Percentiles rank a stretch among this genome's conserved stretches.
Evolutionary conservation across 2,888 invertebrate genomes (phyloP).

Genomic region (Tenthredo livida): DNA sequence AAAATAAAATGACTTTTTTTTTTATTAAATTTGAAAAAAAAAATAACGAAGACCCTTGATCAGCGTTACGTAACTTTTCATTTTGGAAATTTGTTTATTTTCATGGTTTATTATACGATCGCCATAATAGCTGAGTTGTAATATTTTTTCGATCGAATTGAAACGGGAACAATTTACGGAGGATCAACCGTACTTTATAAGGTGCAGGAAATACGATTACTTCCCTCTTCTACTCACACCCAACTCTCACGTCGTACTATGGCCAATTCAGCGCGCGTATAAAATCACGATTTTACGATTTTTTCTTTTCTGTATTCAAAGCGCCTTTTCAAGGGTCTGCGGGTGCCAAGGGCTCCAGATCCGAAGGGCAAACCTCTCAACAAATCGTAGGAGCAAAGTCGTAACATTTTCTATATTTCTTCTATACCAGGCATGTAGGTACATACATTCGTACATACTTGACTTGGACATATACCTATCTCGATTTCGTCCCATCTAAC

Average conservation of each 20-base stretch:
- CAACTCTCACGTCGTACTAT: constrained; percentile 13
- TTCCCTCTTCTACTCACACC: background rate
- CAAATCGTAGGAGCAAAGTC: constrained; percentile 40
- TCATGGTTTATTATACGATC: background rate
- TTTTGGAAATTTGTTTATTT: background rate
- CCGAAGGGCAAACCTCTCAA: constrained; percentile 36
- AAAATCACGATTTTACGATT: constrained; percentile 44
- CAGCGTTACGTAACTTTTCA: background rate
- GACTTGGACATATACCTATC: constrained; percentile 7
- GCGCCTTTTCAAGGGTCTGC: constrained; percentile 42
- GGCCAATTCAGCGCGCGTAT: constrained; percentile 43
- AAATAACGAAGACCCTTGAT: constrained; percentile 20
- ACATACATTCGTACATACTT: background rate
- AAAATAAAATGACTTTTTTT: background rate
- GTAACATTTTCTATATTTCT: constrained; percentile 22
- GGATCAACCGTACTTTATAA: constrained; percentile 11
- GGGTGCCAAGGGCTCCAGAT: constrained; percentile 6
- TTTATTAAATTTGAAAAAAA: background rate
- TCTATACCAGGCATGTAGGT: background rate
- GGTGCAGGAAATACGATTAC: constrained; percentile 41
- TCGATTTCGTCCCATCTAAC: background rate
- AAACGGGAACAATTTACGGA: constrained; percentile 13
- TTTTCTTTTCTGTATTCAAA: constrained; percentile 44
- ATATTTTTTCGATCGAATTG: constrained; percentile 31
- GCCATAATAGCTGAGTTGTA: background rate